A percentile compares a stretch with the other conserved stretches of the same genome.
Evolutionary conservation across 1,140 invertebrate genomes (phyloP).

Genomic region (Bombus turneri): DNA sequence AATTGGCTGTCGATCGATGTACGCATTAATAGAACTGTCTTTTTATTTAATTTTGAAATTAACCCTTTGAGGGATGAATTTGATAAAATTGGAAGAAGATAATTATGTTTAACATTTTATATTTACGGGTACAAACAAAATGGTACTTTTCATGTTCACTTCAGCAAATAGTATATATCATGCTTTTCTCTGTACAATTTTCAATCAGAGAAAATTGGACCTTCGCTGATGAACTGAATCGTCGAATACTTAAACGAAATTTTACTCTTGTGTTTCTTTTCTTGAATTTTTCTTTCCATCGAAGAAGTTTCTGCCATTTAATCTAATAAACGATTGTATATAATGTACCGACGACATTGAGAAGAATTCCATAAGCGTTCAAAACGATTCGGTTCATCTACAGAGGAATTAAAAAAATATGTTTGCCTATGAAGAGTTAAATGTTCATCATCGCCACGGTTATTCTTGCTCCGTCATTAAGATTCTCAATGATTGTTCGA

Average conservation of each 20-base stretch:
- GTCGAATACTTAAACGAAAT: neutral
- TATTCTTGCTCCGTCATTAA: slow-evolving; percentile 7
- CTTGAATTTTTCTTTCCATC: neutral
- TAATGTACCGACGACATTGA: neutral
- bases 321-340: neutral
- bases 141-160: too few species aligned
- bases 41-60: too few species aligned
- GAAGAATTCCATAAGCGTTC: neutral
- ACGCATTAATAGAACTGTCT: too few species aligned
- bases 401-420: neutral
- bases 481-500: neutral
- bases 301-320: neutral
- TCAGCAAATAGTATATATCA: too few species aligned
- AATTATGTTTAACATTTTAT: too few species aligned
- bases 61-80: too few species aligned
- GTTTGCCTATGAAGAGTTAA: neutral
- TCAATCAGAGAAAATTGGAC: neutral
- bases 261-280: neutral
- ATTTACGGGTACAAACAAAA: too few species aligned
- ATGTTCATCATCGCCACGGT: neutral
- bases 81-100: too few species aligned
- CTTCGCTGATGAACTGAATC: too few species aligned
- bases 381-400: neutral
- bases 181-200: neutral
- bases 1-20: too few species aligned